Base-by-base conservation (phyloP, 2,888 invertebrate genomes). In the Branchellion lobata region DNA sequence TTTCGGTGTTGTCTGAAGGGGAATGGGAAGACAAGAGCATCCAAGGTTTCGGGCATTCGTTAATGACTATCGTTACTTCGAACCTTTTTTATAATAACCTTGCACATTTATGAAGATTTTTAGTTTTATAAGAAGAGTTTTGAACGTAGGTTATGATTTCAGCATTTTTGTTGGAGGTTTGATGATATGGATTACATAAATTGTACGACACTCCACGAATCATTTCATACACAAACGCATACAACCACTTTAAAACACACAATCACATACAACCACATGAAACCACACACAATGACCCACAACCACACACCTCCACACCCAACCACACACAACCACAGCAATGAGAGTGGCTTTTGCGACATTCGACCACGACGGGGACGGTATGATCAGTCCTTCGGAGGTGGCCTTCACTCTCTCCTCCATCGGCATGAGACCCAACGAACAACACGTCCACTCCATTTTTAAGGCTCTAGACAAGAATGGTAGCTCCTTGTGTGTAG, bases 351-450 rank as follows among this genome's bases (percentile, higher is more conserved):
- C 75, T 31, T 75, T 75, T 57, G 75, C 75, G 21, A 51, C 75
- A 1, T 75, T 75, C 29, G 75, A 75, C 33, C 75, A 75, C 53
- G 75, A 75, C n/a, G 75, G 75, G 24, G 75, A 75, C 33, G 75
- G 75, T 14, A 29, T 53, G 75, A 75, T 75, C 75, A 75, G 75
- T 51, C 24, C 75, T 18, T 75, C 75, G n/a, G 75, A 75, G 31
- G 51, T 33, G 1, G 11, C 29, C 29, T 75, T 75, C 57, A 75
- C 75, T n/a, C 24, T 75, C 1, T 31, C 75, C 31, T 75, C 75
- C 31, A 33, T 75, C 24, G 75, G 75, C 29, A 53, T 75, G 29
- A 51, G 33, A 33, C 27, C 53, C 1, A 40, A 53, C 18, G 24
- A 24, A 1, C 51, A 75, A 36, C 51, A 75, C n/a, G 51, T 75